These are phyloP conservation scores for Probosciger aterrimus DNA, from an alignment of 2,113 vertebrate species.

Conservation along the genomic window DNA sequence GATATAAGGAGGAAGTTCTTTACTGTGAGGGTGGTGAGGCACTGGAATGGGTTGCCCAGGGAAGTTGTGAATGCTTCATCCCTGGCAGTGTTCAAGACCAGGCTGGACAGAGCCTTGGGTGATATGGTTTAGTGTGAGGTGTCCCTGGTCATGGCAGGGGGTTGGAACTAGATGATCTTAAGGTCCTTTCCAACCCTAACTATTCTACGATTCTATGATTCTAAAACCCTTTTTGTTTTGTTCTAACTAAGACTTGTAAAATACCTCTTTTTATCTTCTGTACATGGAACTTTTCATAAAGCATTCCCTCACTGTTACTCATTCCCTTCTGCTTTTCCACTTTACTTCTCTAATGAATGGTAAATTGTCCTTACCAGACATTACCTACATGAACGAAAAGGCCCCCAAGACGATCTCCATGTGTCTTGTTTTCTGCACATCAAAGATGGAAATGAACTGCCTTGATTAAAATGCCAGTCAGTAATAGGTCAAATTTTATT, in stretches of 20 bases:
- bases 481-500: slow-evolving; percentile 61
- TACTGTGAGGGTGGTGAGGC: too few relatives aligned
- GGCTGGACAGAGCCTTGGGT: too few relatives aligned
- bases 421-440: not conserved
- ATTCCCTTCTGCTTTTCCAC: not conserved
- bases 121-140: too few relatives aligned
- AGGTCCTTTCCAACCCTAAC: too few relatives aligned
- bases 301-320: not conserved
- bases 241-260: not conserved
- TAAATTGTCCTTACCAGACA: not conserved
- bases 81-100: too few relatives aligned
- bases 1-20: too few relatives aligned
- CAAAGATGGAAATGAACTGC: slow-evolving; percentile 29
- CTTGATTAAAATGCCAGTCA: slow-evolving; percentile 55
- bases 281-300: not conserved
- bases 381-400: not conserved
- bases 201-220: too few relatives aligned
- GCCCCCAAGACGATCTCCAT: not conserved
- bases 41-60: too few relatives aligned
- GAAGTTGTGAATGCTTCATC: too few relatives aligned
- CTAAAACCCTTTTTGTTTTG: not conserved
- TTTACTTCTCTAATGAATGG: not conserved
- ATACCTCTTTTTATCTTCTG: not conserved
- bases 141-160: too few relatives aligned
- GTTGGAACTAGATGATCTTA: too few relatives aligned